phyloP scores from a whole-genome alignment of 1,140 invertebrate genomes.

The Linepithema humile region DNA sequence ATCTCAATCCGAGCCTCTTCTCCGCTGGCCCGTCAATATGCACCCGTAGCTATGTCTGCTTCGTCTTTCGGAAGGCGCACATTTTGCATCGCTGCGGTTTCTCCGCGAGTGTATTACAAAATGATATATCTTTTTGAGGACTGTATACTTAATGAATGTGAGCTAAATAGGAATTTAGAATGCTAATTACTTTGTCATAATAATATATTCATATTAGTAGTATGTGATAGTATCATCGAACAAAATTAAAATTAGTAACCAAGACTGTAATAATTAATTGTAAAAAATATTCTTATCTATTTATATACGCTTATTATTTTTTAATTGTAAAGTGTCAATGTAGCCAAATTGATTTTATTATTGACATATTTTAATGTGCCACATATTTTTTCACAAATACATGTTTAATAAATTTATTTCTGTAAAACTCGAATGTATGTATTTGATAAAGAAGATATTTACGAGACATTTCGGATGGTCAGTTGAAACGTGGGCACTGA shows the following conservation, averaged over 20 bases:
- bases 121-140: neutral
- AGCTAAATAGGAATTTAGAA: neutral
- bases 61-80: slow-evolving; percentile 11
- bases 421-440: neutral
- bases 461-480: neutral
- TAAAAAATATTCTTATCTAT: no score
- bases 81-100: neutral
- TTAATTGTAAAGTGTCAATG: no score
- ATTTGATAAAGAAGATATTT: neutral
- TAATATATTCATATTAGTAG: neutral
- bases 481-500: neutral
- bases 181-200: neutral
- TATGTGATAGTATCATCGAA: neutral
- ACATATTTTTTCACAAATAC: neutral
- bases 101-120: neutral
- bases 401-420: neutral
- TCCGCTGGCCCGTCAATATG: slow-evolving; percentile 44
- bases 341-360: no score
- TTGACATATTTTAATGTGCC: neutral
- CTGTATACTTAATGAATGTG: neutral
- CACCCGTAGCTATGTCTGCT: slow-evolving; percentile 3
- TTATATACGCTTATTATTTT: no score
- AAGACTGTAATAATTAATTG: no score
- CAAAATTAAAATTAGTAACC: neutral
- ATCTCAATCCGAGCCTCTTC: slow-evolving; percentile 78